A percentile compares a stretch with the other conserved stretches of the same genome.
Evolutionary conservation across 2,797 vertebrate genomes (phyloP).

Genomic region (Dicrostonyx torquatus): DNA sequence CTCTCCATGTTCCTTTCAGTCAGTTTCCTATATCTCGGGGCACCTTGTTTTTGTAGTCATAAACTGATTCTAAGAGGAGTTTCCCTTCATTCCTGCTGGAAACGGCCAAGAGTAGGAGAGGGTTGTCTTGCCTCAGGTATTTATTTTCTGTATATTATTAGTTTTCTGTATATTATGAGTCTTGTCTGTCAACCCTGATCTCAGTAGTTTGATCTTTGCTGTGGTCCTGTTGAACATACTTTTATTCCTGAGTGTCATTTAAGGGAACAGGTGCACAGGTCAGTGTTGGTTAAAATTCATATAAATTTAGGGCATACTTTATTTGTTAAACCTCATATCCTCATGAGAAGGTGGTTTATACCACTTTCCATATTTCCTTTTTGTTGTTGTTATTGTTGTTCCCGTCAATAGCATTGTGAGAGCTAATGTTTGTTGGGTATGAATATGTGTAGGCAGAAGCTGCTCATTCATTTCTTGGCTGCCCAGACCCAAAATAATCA

Average conservation of each 20-base stretch:
- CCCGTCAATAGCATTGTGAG: not conserved
- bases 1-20: not conserved
- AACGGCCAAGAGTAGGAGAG: not conserved
- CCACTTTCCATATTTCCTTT: not conserved
- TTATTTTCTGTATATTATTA: not conserved
- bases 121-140: not conserved
- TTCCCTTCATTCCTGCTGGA: not conserved
- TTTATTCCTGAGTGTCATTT: not conserved
- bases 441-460: too few relatives aligned
- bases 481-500: too few relatives aligned
- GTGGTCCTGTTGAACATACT: not conserved
- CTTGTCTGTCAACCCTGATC: not conserved
- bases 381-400: not conserved
- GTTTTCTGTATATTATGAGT: too few relatives aligned
- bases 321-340: not conserved
- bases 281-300: not conserved
- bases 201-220: not conserved
- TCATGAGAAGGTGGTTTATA: not conserved
- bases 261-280: not conserved
- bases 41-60: not conserved
- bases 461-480: too few relatives aligned
- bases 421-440: not conserved
- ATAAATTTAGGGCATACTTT: not conserved
- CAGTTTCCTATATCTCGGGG: not conserved
- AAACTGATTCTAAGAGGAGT: not conserved